These are phyloP conservation scores for Stomatorhinus walkeri DNA, from an alignment of 2,797 vertebrate species.

Conservation along the genomic window DNA sequence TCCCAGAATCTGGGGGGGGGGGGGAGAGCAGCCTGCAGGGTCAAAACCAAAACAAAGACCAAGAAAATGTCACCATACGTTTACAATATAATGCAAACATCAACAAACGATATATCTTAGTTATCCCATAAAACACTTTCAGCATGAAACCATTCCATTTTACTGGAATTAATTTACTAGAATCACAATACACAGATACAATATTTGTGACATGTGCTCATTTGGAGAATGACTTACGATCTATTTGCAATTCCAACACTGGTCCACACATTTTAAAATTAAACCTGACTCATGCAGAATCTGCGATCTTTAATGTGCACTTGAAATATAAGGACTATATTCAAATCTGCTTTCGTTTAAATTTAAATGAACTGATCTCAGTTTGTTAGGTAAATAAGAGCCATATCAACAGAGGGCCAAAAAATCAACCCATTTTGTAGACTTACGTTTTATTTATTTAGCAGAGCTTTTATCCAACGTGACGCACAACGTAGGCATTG, in stretches of 20 bases:
- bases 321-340: neutral
- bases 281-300: neutral
- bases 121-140: neutral
- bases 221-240: neutral
- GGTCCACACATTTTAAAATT: neutral
- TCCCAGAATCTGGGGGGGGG: neutral
- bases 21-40: neutral
- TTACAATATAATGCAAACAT: neutral
- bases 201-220: neutral
- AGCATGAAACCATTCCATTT: neutral
- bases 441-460: neutral
- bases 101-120: neutral
- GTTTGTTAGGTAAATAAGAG: neutral
- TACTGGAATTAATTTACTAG: neutral
- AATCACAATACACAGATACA: neutral
- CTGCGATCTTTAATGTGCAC: neutral
- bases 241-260: neutral
- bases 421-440: neutral
- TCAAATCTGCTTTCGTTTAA: neutral
- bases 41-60: neutral
- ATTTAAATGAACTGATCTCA: neutral
- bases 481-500: neutral
- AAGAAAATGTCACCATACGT: neutral
- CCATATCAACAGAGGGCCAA: neutral
- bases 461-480: neutral